Percentiles rank a stretch among this genome's conserved stretches.
Evolutionary conservation across 2,888 invertebrate genomes (phyloP).

Genomic region (Scotopteryx bipunctaria): DNA sequence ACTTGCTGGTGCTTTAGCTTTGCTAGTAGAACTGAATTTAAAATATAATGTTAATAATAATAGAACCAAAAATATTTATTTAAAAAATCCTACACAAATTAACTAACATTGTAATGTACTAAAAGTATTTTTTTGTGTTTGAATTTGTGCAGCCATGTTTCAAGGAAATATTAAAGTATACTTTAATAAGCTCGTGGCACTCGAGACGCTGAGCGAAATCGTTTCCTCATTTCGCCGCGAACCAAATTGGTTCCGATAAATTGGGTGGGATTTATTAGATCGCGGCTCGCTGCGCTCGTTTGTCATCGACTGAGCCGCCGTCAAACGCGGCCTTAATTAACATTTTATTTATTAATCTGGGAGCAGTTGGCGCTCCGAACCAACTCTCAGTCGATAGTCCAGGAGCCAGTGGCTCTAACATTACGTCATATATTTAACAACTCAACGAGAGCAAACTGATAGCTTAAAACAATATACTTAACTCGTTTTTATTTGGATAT

Average conservation of each 20-base stretch:
- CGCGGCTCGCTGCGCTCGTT: slow-evolving; percentile 20
- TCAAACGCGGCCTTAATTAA: slow-evolving; percentile 25
- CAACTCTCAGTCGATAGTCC: background rate
- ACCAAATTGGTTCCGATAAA: slow-evolving; percentile 22
- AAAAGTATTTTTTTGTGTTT: too few species aligned
- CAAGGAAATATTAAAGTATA: too few species aligned
- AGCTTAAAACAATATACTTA: too few species aligned
- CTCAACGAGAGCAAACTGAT: too few species aligned
- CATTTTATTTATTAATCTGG: slow-evolving; percentile 32
- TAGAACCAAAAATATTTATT: too few species aligned
- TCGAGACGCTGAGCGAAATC: background rate
- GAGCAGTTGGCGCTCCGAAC: slow-evolving; percentile 12
- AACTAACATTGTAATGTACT: too few species aligned
- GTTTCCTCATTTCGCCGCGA: slow-evolving; percentile 11
- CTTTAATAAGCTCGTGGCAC: background rate
- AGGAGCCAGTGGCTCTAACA: background rate
- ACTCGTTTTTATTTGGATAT: too few species aligned
- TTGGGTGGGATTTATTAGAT: slow-evolving; percentile 11
- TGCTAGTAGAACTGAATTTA: too few species aligned
- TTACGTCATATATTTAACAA: too few species aligned
- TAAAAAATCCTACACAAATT: too few species aligned
- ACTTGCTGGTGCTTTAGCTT: too few species aligned
- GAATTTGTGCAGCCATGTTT: background rate
- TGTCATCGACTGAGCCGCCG: slow-evolving; percentile 26
- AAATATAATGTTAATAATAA: too few species aligned